Percentiles rank a stretch among this genome's conserved stretches.
Evolutionary conservation across 2,797 vertebrate species (phyloP).

Genomic region (Eleutherodactylus coqui): DNA sequence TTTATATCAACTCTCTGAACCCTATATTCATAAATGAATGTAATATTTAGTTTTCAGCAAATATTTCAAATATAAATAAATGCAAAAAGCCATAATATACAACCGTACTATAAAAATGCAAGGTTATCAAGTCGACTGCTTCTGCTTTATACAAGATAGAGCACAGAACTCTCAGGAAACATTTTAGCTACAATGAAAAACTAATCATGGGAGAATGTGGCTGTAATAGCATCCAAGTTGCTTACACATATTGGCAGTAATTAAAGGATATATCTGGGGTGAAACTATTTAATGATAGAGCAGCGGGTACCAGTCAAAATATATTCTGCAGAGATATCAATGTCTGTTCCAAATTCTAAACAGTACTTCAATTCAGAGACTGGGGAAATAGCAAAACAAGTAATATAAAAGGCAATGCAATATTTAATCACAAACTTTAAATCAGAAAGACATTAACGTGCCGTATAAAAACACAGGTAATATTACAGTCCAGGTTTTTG

Average conservation of each 20-base stretch:
- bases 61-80: neutral
- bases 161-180: constrained; percentile 34
- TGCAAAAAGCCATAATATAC: neutral
- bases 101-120: neutral
- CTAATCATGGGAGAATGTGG: constrained; percentile 43
- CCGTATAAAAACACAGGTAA: constrained; percentile 10
- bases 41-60: neutral
- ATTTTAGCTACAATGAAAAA: constrained; percentile 48
- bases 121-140: constrained; percentile 31
- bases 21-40: neutral
- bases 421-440: constrained; percentile 52
- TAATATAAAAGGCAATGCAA: constrained; percentile 45
- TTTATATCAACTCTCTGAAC: neutral
- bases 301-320: constrained; percentile 48
- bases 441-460: constrained; percentile 29
- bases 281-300: constrained; percentile 50
- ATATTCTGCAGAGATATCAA: constrained; percentile 51
- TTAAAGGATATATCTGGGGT: constrained; percentile 44
- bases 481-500: constrained; percentile 30
- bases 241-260: constrained; percentile 54
- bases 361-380: constrained; percentile 42
- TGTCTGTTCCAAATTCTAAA: constrained; percentile 46
- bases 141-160: constrained; percentile 32
- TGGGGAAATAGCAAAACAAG: constrained; percentile 48
- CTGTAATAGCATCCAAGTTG: constrained; percentile 42